These are phyloP conservation scores for Lottia gigantea DNA, from an alignment of 2,888 invertebrate genomes.

Conservation along the genomic window DNA sequence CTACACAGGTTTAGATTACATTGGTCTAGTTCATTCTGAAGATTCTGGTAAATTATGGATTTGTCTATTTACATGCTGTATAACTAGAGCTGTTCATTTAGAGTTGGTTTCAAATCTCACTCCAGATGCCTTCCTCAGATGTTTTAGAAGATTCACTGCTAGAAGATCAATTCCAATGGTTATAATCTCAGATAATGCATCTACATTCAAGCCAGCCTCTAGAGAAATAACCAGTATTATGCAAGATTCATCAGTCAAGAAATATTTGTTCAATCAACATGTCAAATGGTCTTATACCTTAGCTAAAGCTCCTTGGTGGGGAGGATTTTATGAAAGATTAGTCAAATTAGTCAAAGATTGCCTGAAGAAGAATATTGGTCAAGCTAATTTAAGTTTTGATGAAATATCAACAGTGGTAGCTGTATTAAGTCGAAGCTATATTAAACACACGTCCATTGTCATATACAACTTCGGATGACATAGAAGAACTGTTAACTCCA, in stretches of 20 bases:
- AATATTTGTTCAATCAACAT: background rate
- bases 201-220: constrained; percentile 14
- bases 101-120: constrained; percentile 13
- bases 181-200: constrained; percentile 16
- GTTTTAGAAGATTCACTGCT: constrained; percentile 13
- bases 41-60: constrained; percentile 1
- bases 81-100: constrained; percentile 13
- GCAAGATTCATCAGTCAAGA: background rate
- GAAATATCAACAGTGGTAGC: constrained; percentile 12
- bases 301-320: constrained; percentile 18
- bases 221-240: background rate
- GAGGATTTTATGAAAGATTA: constrained; percentile 21
- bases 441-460: background rate
- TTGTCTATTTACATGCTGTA: constrained; percentile 14
- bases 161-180: background rate
- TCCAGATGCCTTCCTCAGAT: constrained; percentile 9
- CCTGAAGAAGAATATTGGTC: constrained; percentile 16
- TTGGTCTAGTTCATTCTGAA: constrained; percentile 8
- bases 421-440: constrained; percentile 14
- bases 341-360: constrained; percentile 15
- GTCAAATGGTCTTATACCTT: constrained; percentile 15
- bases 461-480: constrained; percentile 11
- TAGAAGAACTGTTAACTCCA: constrained; percentile 16
- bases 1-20: constrained; percentile 16
- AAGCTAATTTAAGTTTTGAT: background rate